These are phyloP conservation scores for Gisinianus flammeolus DNA, from an alignment of 2,888 invertebrate genomes.

Conservation along the genomic window DNA sequence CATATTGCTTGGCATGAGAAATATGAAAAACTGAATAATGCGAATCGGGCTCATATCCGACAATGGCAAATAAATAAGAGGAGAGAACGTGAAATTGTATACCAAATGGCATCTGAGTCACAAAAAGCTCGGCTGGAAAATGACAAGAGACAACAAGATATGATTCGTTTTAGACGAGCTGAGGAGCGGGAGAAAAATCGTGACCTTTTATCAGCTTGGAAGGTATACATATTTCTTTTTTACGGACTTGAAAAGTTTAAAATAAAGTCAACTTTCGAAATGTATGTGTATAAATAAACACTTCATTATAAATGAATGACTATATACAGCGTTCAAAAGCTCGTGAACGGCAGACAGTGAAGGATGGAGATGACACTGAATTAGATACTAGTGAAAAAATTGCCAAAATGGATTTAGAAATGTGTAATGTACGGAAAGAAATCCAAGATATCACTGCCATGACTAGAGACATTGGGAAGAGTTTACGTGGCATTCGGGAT, in stretches of 20 bases:
- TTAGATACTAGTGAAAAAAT: conserved; percentile 24
- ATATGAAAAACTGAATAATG: conserved; percentile 42
- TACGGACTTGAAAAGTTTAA: too few relatives aligned
- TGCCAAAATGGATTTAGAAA: conserved; percentile 30
- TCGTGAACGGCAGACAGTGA: not conserved
- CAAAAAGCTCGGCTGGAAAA: conserved; percentile 47
- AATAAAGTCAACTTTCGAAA: not conserved
- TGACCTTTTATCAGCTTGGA: conserved; percentile 27
- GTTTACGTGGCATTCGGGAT: not conserved
- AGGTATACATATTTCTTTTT: conserved; percentile 13
- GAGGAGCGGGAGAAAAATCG: conserved; percentile 44
- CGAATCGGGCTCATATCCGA: conserved; percentile 45
- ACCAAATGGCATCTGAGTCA: conserved; percentile 44
- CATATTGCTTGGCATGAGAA: conserved; percentile 51
- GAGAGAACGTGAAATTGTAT: conserved; percentile 45
- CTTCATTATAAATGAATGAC: too few relatives aligned
- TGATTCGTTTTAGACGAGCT: conserved; percentile 36
- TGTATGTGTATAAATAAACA: not conserved
- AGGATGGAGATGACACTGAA: not conserved
- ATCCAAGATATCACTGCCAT: conserved; percentile 26
- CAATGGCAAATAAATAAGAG: conserved; percentile 48
- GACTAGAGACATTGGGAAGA: conserved; percentile 35
- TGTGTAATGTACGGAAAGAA: conserved; percentile 16
- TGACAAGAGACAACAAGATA: conserved; percentile 46
- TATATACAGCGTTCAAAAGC: conserved; percentile 17